Conservation (phyloP, 2,888 invertebrate genomes). For the Allophyes oxyacanthae region DNA sequence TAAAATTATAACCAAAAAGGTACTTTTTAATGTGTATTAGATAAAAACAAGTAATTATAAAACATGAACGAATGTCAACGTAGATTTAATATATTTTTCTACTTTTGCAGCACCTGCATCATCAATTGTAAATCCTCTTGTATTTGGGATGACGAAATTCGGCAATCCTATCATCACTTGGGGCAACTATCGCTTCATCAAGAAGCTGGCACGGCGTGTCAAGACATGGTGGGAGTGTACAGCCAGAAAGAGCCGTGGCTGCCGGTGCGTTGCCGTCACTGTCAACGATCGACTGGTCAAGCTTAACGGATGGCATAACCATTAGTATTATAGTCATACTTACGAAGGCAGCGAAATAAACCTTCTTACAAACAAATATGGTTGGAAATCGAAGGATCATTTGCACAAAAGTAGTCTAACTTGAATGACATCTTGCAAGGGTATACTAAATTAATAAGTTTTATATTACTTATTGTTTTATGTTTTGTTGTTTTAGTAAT, state of each 20-base stretch:
- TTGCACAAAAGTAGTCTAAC: background rate
- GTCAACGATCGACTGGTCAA: conserved; percentile 75
- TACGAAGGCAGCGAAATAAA: background rate
- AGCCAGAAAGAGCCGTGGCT: conserved; percentile 72
- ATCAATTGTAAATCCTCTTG: conserved; percentile 54
- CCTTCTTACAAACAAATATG: conserved; percentile 1
- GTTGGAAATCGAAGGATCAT: background rate
- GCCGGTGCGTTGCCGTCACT: conserved; percentile 79
- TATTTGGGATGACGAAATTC: conserved; percentile 75
- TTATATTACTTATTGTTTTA: background rate
- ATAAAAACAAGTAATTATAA: too few relatives aligned
- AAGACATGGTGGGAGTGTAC: conserved; percentile 86
- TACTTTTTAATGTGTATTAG: too few relatives aligned
- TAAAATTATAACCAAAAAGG: too few relatives aligned
- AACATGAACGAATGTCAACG: background rate
- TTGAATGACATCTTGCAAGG: background rate
- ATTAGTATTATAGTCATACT: conserved; percentile 49
- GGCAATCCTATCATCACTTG: conserved; percentile 80
- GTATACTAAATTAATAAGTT: conserved; percentile 6
- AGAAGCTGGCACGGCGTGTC: conserved; percentile 72
- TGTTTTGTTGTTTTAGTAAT: background rate
- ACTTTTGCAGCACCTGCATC: conserved; percentile 31
- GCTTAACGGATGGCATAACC: conserved; percentile 81
- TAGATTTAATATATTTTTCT: conserved; percentile 7
- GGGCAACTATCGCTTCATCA: conserved; percentile 81